Evolutionary conservation across 2,888 invertebrate genomes (phyloP).

Genomic region (Acleris cristana): DNA sequence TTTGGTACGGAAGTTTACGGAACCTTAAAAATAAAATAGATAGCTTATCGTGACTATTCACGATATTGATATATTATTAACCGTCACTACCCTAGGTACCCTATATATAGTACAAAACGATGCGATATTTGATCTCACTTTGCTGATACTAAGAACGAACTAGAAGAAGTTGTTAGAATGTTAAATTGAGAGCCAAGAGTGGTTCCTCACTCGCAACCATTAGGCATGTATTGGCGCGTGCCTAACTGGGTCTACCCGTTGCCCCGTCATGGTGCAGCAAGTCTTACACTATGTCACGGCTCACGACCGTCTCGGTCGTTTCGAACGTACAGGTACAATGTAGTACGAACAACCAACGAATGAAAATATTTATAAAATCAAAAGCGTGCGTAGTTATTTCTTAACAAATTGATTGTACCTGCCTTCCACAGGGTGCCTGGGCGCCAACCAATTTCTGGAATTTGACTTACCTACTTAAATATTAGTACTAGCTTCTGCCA

Average conservation of each 20-base stretch:
- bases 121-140: background rate
- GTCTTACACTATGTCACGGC: constrained; percentile 40
- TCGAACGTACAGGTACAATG: background rate
- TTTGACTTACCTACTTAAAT: too few relatives aligned
- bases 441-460: too few relatives aligned
- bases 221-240: constrained; percentile 47
- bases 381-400: too few relatives aligned
- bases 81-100: background rate
- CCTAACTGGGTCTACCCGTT: constrained; percentile 62
- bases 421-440: too few relatives aligned
- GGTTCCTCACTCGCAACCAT: constrained; percentile 32
- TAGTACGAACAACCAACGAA: too few relatives aligned
- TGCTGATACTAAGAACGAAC: background rate
- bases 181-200: constrained; percentile 33
- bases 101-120: too few relatives aligned
- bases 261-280: constrained; percentile 46
- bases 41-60: background rate
- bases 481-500: too few relatives aligned
- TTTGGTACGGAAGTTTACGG: background rate
- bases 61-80: background rate
- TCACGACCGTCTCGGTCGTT: constrained; percentile 28
- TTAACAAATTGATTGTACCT: too few relatives aligned
- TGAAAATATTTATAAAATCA: too few relatives aligned
- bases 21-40: background rate
- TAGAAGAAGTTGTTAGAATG: constrained; percentile 15